Conservation (phyloP, 2,888 invertebrate species). For the Dasysyrphus albostriatus region DNA sequence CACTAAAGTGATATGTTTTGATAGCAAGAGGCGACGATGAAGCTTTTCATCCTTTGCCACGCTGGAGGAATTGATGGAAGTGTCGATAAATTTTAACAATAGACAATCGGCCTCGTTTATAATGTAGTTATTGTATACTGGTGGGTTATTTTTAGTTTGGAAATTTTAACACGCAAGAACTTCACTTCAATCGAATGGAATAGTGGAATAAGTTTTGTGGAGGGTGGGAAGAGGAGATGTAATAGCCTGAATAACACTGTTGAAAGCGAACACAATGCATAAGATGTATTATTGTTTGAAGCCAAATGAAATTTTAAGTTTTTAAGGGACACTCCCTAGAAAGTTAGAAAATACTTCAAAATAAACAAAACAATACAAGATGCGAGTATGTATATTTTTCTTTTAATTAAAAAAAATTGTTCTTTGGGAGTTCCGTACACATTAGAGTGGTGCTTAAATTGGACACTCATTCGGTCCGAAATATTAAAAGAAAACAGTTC, state of each 20-base stretch:
- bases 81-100: slow-evolving; percentile 42
- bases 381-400: too few relatives aligned
- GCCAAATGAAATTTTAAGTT: too few relatives aligned
- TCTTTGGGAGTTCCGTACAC: too few relatives aligned
- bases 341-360: too few relatives aligned
- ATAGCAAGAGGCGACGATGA: slow-evolving; percentile 22
- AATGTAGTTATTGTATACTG: not conserved
- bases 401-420: too few relatives aligned
- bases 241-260: not conserved
- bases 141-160: not conserved
- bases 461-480: too few relatives aligned
- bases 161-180: not conserved
- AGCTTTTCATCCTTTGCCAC: not conserved
- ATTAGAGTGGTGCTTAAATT: too few relatives aligned
- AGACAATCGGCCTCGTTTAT: slow-evolving; percentile 21
- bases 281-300: too few relatives aligned
- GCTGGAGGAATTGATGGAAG: slow-evolving; percentile 22
- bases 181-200: not conserved
- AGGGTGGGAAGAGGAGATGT: not conserved
- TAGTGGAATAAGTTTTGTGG: not conserved
- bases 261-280: too few relatives aligned
- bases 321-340: too few relatives aligned
- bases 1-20: slow-evolving; percentile 51
- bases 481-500: too few relatives aligned
- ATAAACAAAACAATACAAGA: too few relatives aligned